Conservation (phyloP, 2,888 invertebrate species). For the Epirrhoe tristata region DNA sequence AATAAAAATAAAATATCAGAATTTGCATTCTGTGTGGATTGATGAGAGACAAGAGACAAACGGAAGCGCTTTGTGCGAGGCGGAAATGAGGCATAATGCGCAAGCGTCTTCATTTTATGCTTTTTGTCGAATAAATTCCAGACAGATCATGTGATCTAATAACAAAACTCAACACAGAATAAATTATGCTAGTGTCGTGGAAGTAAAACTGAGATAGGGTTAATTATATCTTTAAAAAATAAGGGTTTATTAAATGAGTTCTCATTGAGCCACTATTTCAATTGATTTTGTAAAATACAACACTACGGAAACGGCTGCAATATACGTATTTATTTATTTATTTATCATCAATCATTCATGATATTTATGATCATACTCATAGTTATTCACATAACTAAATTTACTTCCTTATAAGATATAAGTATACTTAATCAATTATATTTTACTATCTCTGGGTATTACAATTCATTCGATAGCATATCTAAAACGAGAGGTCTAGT, state of each 20-base stretch:
- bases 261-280: too few species aligned
- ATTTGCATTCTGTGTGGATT: conserved; percentile 75
- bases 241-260: too few species aligned
- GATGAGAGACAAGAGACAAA: conserved; percentile 79
- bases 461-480: conserved; percentile 23
- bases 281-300: too few species aligned
- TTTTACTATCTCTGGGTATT: background rate
- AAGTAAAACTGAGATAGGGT: background rate
- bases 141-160: conserved; percentile 48
- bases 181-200: background rate
- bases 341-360: too few species aligned
- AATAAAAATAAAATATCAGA: conserved; percentile 45
- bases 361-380: too few species aligned
- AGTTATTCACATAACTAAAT: background rate
- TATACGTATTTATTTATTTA: too few species aligned
- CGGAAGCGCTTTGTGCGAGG: conserved; percentile 78
- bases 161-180: conserved; percentile 9
- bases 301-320: too few species aligned
- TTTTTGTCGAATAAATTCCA: conserved; percentile 48
- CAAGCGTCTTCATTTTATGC: conserved; percentile 64
- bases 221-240: too few species aligned
- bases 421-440: too few species aligned
- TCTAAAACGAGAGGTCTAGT: conserved; percentile 9
- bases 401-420: background rate
- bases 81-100: conserved; percentile 79